phyloP scores from a whole-genome alignment of 1,140 invertebrate genomes.

The Nasonia giraulti region DNA sequence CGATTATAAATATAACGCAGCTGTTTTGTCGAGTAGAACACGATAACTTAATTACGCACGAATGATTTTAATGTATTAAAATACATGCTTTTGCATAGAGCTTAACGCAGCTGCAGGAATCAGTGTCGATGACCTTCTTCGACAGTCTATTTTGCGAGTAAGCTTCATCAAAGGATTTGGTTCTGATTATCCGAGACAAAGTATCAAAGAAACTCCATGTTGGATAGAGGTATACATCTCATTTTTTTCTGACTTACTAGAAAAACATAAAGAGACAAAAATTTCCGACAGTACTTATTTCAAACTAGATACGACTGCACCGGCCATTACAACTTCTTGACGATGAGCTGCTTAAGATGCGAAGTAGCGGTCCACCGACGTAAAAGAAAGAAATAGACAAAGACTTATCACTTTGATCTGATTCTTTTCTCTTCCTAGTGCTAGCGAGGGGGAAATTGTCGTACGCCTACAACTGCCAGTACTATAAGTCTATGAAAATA shows the following conservation, averaged over 20 bases:
- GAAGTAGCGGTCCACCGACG: too few relatives aligned
- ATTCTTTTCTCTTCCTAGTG: background rate
- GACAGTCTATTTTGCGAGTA: conserved; percentile 95
- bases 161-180: conserved; percentile 99
- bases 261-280: conserved; percentile 15
- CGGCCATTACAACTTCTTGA: conserved; percentile 95
- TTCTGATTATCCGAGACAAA: conserved; percentile 96
- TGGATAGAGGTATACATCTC: conserved; percentile 89
- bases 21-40: too few relatives aligned
- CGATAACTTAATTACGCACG: too few relatives aligned
- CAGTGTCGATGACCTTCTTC: conserved; percentile 96
- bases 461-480: background rate
- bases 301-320: conserved; percentile 88
- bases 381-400: background rate
- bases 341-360: conserved; percentile 96
- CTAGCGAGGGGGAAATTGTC: background rate
- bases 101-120: conserved; percentile 92
- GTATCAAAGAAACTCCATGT: conserved; percentile 98
- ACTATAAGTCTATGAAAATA: background rate
- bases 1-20: background rate
- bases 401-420: background rate
- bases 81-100: conserved; percentile 68
- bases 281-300: conserved; percentile 30
- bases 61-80: background rate
- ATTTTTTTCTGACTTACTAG: background rate